phyloP scores from a whole-genome alignment of 2,797 vertebrate genomes.

The Botia kubotai region DNA sequence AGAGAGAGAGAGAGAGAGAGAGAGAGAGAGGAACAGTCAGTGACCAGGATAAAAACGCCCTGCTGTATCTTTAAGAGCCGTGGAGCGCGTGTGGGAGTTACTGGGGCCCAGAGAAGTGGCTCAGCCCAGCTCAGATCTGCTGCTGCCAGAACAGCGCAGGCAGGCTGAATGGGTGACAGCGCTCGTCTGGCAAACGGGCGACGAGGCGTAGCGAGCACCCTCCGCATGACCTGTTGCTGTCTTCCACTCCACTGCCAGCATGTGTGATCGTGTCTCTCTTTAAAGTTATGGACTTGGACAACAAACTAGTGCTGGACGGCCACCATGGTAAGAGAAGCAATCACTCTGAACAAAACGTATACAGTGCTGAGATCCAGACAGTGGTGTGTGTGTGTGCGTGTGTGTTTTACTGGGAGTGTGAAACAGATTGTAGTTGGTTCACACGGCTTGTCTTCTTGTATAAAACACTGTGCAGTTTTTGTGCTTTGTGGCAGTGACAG shows the following conservation, averaged over 20 bases:
- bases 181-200: constrained; percentile 49
- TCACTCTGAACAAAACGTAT: constrained; percentile 44
- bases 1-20: neutral
- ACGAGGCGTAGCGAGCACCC: constrained; percentile 25
- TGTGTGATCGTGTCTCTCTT: constrained; percentile 67
- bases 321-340: constrained; percentile 79
- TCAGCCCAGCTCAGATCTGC: constrained; percentile 79
- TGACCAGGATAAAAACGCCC: constrained; percentile 60
- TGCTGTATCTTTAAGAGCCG: constrained; percentile 85
- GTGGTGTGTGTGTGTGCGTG: neutral
- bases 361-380: constrained; percentile 32
- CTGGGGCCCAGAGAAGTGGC: constrained; percentile 78
- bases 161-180: constrained; percentile 71
- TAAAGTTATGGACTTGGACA: constrained; percentile 81
- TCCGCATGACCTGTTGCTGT: constrained; percentile 30
- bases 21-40: constrained; percentile 41
- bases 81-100: constrained; percentile 79
- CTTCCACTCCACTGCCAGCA: constrained; percentile 40
- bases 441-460: constrained; percentile 24
- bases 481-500: constrained; percentile 6
- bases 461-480: constrained; percentile 25
- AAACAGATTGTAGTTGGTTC: constrained; percentile 43
- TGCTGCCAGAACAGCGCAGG: constrained; percentile 76
- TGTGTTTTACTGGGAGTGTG: constrained; percentile 28
- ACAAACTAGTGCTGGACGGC: constrained; percentile 75